phyloP scores from a whole-genome alignment of 2,797 vertebrate species.

The Ceryle rudis region DNA sequence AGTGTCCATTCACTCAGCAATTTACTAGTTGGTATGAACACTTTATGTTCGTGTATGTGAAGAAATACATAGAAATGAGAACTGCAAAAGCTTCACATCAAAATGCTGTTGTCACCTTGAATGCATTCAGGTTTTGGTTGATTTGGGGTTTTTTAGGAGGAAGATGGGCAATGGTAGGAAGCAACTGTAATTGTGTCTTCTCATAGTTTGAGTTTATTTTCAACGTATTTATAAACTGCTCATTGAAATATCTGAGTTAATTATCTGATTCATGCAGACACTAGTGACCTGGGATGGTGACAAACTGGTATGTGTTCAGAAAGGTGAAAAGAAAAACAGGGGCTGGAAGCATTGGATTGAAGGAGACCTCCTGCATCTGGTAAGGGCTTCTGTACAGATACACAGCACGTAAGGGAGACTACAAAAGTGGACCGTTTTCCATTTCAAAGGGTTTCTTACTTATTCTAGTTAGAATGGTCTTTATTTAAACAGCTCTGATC shows the following conservation, averaged over 20 bases:
- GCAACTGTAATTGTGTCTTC: neutral
- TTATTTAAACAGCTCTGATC: neutral
- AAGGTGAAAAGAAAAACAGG: constrained; percentile 93
- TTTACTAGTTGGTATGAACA: neutral
- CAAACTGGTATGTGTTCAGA: constrained; percentile 90
- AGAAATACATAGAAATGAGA: neutral
- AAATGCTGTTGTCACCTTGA: neutral
- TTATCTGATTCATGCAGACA: constrained; percentile 78
- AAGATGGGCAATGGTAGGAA: neutral
- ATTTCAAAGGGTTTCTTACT: neutral
- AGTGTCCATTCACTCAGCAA: neutral
- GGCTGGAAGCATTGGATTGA: constrained; percentile 98
- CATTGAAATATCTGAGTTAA: neutral
- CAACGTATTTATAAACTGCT: neutral
- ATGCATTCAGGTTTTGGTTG: neutral
- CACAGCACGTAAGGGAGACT: neutral
- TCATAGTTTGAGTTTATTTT: neutral
- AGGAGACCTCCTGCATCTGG: constrained; percentile 89
- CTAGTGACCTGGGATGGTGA: constrained; percentile 92
- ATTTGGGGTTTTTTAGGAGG: neutral
- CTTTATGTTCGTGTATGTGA: neutral
- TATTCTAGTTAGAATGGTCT: neutral
- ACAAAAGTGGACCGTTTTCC: neutral
- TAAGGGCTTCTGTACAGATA: constrained; percentile 74
- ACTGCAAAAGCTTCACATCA: neutral